Percentiles rank a stretch among this genome's conserved stretches.
phyloP scores from a whole-genome alignment of 2,888 invertebrate genomes.

The Rhagium mordax region DNA sequence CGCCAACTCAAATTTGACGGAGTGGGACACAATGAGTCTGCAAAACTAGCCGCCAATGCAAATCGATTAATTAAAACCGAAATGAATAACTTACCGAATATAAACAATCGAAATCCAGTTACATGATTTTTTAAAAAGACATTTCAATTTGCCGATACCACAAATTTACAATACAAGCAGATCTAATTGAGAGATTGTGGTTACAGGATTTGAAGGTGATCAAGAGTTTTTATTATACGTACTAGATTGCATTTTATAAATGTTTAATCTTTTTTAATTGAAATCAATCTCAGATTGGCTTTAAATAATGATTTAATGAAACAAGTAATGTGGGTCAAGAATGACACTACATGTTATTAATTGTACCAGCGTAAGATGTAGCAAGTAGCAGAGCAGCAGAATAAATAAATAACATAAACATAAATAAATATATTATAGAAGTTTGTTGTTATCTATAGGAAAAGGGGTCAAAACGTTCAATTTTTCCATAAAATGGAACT shows the following conservation, averaged over 20 bases:
- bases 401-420: neutral
- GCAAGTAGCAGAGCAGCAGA: neutral
- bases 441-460: neutral
- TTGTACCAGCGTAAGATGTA: neutral
- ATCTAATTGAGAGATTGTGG: conserved; percentile 10
- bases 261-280: neutral
- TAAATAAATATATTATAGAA: neutral
- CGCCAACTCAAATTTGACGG: too few species aligned
- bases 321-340: conserved; percentile 5
- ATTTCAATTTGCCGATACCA: neutral
- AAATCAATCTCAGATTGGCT: neutral
- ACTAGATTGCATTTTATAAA: neutral
- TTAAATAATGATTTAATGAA: neutral
- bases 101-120: neutral
- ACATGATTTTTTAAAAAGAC: neutral
- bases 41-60: neutral
- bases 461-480: too few species aligned
- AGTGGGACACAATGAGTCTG: neutral
- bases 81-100: neutral
- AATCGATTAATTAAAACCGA: neutral
- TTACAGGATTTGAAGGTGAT: conserved; percentile 8
- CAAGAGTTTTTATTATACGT: conserved; percentile 1
- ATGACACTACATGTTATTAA: neutral
- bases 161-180: conserved; percentile 6
- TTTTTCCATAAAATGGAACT: too few species aligned